Percentiles rank a stretch among this genome's conserved stretches.
These are phyloP conservation scores for Drosophila niveifrons DNA, from an alignment of 2,888 invertebrate species.

Conservation along the genomic window DNA sequence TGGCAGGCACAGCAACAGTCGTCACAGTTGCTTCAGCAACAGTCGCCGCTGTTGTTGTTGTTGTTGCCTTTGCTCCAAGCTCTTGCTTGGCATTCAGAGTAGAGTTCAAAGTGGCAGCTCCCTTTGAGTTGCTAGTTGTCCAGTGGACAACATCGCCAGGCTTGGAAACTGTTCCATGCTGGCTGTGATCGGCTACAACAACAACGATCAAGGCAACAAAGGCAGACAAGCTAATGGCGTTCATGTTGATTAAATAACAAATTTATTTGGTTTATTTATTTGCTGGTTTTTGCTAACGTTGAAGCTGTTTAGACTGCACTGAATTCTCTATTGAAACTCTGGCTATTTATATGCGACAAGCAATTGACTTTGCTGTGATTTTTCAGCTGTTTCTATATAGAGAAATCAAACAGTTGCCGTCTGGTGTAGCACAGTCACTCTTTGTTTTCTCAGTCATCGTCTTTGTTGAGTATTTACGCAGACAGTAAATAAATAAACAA, in stretches of 20 bases:
- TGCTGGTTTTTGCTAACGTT: slow-evolving; percentile 6
- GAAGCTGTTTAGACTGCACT: slow-evolving; percentile 33
- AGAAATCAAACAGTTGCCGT: not conserved
- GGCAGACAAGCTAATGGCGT: slow-evolving; percentile 18
- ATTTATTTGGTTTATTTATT: not conserved
- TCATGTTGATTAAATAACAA: slow-evolving; percentile 31
- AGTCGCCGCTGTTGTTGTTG: not conserved
- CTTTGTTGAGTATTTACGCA: not conserved
- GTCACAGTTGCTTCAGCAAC: not conserved
- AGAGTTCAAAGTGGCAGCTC: slow-evolving; percentile 36
- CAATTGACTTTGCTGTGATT: not conserved
- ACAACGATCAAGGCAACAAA: slow-evolving; percentile 11
- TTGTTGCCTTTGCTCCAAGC: not conserved
- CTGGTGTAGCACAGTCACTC: not conserved
- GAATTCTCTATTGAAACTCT: not conserved
- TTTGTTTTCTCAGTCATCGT: not conserved
- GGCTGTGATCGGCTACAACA: slow-evolving; percentile 30
- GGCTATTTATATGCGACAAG: slow-evolving; percentile 18
- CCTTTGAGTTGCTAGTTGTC: slow-evolving; percentile 42
- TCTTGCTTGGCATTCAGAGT: slow-evolving; percentile 8
- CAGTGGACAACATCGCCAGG: slow-evolving; percentile 46
- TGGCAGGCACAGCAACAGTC: not conserved
- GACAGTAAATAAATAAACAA: not conserved
- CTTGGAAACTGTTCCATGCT: slow-evolving; percentile 19
- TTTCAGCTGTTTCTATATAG: slow-evolving; percentile 35